Percentiles rank a stretch among this genome's conserved stretches.
phyloP scores from a whole-genome alignment of 2,888 invertebrate species.

The Diabrotica balteata region DNA sequence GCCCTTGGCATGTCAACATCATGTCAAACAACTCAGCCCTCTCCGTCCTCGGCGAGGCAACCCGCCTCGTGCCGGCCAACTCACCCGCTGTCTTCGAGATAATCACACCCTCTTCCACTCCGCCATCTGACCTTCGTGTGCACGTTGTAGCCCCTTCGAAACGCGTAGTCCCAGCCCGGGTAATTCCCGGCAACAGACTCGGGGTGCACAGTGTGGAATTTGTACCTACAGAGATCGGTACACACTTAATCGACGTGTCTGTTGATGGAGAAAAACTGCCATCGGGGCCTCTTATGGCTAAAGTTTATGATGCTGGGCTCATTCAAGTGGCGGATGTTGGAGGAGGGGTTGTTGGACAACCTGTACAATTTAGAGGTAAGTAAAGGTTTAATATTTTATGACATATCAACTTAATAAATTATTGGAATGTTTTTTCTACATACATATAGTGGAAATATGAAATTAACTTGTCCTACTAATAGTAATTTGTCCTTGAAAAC shows the following conservation, averaged over 20 bases:
- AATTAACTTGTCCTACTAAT: no score
- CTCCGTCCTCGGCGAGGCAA: constrained; percentile 86
- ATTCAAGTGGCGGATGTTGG: constrained; percentile 95
- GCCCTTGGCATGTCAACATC: constrained; percentile 93
- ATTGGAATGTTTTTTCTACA: constrained; percentile 14
- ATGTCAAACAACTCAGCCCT: constrained; percentile 77
- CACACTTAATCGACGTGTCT: constrained; percentile 87
- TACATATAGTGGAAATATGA: no score
- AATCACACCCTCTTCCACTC: constrained; percentile 69
- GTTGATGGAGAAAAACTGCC: constrained; percentile 90
- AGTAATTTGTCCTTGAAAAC: no score
- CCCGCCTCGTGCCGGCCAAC: constrained; percentile 89
- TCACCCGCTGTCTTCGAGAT: constrained; percentile 90
- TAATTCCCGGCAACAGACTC: constrained; percentile 80
- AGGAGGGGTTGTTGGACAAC: constrained; percentile 92
- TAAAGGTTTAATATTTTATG: constrained; percentile 21
- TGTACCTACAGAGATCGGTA: constrained; percentile 91
- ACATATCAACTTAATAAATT: neutral
- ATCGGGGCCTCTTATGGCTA: constrained; percentile 89
- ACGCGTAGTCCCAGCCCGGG: constrained; percentile 80
- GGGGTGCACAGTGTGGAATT: constrained; percentile 88
- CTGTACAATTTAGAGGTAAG: constrained; percentile 94
- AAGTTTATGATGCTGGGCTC: constrained; percentile 92
- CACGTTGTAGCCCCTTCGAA: constrained; percentile 85
- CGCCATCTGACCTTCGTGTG: constrained; percentile 67